These are phyloP conservation scores for Muraenolepis orangiensis DNA, from an alignment of 2,797 vertebrate genomes.

Conservation along the genomic window DNA sequence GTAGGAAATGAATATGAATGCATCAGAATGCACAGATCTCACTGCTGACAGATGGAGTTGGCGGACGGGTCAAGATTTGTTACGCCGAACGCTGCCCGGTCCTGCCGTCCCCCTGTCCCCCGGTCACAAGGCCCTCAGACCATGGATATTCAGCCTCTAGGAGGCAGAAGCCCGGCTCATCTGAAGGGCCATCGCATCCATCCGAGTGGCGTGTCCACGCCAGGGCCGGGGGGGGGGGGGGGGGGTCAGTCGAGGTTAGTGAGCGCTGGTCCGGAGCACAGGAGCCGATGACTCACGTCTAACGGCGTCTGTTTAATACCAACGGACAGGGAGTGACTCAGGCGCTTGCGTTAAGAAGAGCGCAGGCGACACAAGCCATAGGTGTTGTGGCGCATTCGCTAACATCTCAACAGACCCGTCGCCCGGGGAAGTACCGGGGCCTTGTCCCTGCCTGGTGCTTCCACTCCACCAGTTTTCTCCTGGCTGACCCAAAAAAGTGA, in stretches of 20 bases:
- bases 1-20: background rate
- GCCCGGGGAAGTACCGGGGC: background rate
- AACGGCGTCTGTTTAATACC: background rate
- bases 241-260: background rate
- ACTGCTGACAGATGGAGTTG: background rate
- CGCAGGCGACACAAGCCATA: background rate
- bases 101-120: background rate
- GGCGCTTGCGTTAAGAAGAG: background rate
- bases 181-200: background rate
- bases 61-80: background rate
- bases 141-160: background rate
- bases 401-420: background rate
- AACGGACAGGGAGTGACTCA: background rate
- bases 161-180: background rate
- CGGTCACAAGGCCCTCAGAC: background rate
- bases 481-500: background rate
- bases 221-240: no score
- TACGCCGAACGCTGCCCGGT: background rate
- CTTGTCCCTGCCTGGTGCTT: no score
- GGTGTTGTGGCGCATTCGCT: background rate
- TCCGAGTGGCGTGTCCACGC: background rate
- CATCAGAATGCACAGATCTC: background rate
- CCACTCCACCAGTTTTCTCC: background rate
- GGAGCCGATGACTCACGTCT: background rate
- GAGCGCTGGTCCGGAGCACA: background rate